Conservation (phyloP, 2,888 invertebrate genomes). For the Limnephilus lunatus region DNA sequence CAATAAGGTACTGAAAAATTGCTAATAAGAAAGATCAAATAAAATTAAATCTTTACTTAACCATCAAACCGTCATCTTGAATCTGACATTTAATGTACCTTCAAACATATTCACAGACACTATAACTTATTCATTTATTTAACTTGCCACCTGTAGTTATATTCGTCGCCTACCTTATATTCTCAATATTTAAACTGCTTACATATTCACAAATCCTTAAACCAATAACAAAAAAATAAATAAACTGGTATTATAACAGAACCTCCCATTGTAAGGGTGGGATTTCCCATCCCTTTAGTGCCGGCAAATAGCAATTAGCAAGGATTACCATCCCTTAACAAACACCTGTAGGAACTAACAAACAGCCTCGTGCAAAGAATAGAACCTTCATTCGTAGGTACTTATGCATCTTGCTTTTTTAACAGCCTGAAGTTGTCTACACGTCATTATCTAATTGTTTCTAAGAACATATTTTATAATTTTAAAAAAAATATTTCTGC, state of each 20-base stretch:
- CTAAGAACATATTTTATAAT: neutral
- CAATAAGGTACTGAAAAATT: too few relatives aligned
- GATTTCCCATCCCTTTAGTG: neutral
- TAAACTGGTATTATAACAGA: neutral
- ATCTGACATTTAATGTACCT: too few relatives aligned
- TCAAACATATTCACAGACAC: too few relatives aligned
- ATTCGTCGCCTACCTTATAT: neutral
- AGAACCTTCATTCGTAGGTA: neutral
- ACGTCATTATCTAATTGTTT: neutral
- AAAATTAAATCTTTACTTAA: too few relatives aligned
- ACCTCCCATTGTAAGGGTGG: neutral
- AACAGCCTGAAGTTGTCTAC: neutral
- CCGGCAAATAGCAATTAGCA: neutral
- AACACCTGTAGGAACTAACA: neutral
- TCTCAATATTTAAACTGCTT: neutral
- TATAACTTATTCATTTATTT: neutral
- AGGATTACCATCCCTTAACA: slow-evolving; percentile 1
- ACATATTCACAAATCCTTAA: neutral
- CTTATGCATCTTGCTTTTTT: neutral
- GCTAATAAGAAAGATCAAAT: too few relatives aligned
- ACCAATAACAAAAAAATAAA: neutral
- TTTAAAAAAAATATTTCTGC: neutral
- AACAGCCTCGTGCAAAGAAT: neutral
- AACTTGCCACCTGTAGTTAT: neutral
- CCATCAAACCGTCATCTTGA: too few relatives aligned